Evolutionary conservation across 1,140 invertebrate species (phyloP).

Genomic region (Caenorhabditis tropicalis): DNA sequence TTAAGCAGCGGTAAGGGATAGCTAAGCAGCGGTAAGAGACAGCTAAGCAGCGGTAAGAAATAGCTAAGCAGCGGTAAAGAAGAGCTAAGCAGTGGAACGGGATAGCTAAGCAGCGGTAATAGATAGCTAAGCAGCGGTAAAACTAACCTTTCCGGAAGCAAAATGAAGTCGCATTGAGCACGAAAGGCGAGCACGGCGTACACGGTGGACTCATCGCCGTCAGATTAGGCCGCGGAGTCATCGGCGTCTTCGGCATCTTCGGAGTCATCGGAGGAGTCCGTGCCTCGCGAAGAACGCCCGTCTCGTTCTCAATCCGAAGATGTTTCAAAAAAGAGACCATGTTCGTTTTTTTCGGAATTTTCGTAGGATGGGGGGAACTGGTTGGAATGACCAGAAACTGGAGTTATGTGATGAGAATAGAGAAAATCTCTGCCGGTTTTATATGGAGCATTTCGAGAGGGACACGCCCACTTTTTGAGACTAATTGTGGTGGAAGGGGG

Average conservation of each 20-base stretch:
- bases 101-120: too few relatives aligned
- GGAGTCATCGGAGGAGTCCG: constrained; percentile 32
- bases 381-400: too few relatives aligned
- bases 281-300: not conserved
- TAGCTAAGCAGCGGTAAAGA: too few relatives aligned
- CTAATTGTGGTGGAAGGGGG: not conserved
- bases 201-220: not conserved
- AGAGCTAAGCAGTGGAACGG: too few relatives aligned
- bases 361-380: too few relatives aligned
- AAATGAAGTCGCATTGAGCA: constrained; percentile 50
- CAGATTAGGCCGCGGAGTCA: not conserved
- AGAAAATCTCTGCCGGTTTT: too few relatives aligned
- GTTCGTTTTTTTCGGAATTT: not conserved
- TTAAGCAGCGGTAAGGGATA: too few relatives aligned
- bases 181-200: constrained; percentile 48
- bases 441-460: not conserved
- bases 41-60: too few relatives aligned
- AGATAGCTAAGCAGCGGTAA: not conserved
- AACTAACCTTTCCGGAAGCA: constrained; percentile 52
- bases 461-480: not conserved
- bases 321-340: constrained; percentile 48
- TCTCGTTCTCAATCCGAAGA: constrained; percentile 36
- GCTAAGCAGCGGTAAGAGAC: too few relatives aligned
- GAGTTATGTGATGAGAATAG: too few relatives aligned
- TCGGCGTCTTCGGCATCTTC: constrained; percentile 44